These are phyloP conservation scores for Tribolium castaneum DNA, from an alignment of 1,140 invertebrate genomes.

Conservation along the genomic window DNA sequence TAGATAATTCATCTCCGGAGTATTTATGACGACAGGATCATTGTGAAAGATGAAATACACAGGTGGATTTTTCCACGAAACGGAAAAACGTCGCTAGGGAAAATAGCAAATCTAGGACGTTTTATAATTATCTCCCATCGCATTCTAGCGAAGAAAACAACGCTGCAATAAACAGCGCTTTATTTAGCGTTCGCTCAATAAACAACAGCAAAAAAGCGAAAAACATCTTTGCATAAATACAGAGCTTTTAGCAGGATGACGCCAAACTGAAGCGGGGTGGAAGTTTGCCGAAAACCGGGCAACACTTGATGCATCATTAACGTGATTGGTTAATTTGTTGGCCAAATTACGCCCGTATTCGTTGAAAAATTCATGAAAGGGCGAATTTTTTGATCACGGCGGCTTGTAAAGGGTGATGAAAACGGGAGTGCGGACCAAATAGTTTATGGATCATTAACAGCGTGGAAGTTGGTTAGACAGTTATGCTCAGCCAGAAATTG, in stretches of 20 bases:
- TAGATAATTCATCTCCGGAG: slow-evolving; percentile 12
- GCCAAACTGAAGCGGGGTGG: not conserved
- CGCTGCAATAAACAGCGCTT: not conserved
- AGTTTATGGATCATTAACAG: slow-evolving; percentile 32
- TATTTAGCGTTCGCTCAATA: not conserved
- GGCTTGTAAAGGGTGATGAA: not conserved
- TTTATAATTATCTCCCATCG: not conserved
- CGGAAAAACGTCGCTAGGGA: not conserved
- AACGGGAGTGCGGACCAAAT: slow-evolving; percentile 7
- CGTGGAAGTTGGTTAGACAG: slow-evolving; percentile 13
- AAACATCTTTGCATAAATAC: not conserved
- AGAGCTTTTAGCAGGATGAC: not conserved
- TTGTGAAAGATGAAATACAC: slow-evolving; percentile 19
- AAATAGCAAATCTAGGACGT: not conserved
- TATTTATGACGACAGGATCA: slow-evolving; percentile 34
- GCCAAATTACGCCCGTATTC: not conserved
- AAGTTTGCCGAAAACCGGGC: not conserved
- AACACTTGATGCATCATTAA: slow-evolving; percentile 12
- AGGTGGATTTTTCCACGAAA: slow-evolving; percentile 26
- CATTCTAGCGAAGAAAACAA: not conserved
- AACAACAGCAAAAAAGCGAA: not conserved
- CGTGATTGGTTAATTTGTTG: not conserved
- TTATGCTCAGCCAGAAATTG: slow-evolving; percentile 29
- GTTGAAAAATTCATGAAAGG: slow-evolving; percentile 11
- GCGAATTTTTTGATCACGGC: slow-evolving; percentile 3